phyloP scores from a whole-genome alignment of 2,113 vertebrate genomes.

The Xenopus tropicalis region UCB_Xtro_10.0 CM004445.2:73248001-73248500 shows the following conservation, averaged over 20 bases:
- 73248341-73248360: background rate
- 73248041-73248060: background rate
- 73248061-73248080: background rate
- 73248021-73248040: background rate
- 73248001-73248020: background rate
- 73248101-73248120: constrained; percentile 19
- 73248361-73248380: constrained; percentile 22
- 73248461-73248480: too few species aligned
- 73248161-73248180: constrained; percentile 30
- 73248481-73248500: too few species aligned
- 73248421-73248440: too few species aligned
- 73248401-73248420: background rate
- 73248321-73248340: too few species aligned
- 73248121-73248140: constrained; percentile 9
- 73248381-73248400: constrained; percentile 7
- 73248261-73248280: background rate
- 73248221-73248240: constrained; percentile 3
- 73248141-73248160: constrained; percentile 19
- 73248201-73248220: constrained; percentile 28
- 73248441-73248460: too few species aligned
- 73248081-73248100: constrained; percentile 6
- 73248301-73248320: background rate
- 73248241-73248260: constrained; percentile 5
- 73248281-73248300: background rate
- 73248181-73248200: constrained; percentile 12